These are phyloP conservation scores for Caenorhabditis sinica DNA, from an alignment of 2,888 invertebrate species.

Conservation along the genomic window DNA sequence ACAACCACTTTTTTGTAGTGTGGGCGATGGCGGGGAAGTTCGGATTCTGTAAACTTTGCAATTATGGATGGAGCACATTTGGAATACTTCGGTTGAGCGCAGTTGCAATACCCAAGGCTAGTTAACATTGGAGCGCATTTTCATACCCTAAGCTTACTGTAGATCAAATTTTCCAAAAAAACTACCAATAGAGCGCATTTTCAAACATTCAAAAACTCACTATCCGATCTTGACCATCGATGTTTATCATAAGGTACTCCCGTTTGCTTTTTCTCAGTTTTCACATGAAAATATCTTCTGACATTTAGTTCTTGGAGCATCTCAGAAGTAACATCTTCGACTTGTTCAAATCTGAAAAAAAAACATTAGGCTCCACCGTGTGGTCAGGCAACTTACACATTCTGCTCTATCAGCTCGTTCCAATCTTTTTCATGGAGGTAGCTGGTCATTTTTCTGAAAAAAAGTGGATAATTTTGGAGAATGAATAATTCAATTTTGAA, in stretches of 20 bases:
- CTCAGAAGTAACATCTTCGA: neutral
- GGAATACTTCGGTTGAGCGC: too few species aligned
- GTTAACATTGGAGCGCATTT: too few species aligned
- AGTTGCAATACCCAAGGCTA: too few species aligned
- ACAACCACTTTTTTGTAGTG: conserved; percentile 18
- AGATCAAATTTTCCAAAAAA: too few species aligned
- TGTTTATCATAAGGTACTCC: conserved; percentile 22
- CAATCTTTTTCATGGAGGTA: conserved; percentile 6
- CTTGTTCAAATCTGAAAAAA: conserved; percentile 20
- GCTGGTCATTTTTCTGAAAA: conserved; percentile 7
- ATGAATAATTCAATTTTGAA: too few species aligned
- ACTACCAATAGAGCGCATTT: neutral
- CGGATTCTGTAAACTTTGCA: neutral
- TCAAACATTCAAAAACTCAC: neutral
- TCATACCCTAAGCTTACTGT: too few species aligned
- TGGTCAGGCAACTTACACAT: neutral
- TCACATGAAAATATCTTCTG: neutral
- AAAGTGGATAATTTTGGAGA: too few species aligned
- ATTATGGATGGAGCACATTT: too few species aligned
- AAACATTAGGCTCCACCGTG: neutral
- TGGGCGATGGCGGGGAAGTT: conserved; percentile 19
- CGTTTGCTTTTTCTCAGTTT: neutral
- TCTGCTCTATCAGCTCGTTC: neutral
- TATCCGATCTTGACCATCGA: conserved; percentile 21
- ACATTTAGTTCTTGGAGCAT: neutral